Conservation (phyloP, 2,113 vertebrate genomes). For the Triplophysa rosa region DNA sequence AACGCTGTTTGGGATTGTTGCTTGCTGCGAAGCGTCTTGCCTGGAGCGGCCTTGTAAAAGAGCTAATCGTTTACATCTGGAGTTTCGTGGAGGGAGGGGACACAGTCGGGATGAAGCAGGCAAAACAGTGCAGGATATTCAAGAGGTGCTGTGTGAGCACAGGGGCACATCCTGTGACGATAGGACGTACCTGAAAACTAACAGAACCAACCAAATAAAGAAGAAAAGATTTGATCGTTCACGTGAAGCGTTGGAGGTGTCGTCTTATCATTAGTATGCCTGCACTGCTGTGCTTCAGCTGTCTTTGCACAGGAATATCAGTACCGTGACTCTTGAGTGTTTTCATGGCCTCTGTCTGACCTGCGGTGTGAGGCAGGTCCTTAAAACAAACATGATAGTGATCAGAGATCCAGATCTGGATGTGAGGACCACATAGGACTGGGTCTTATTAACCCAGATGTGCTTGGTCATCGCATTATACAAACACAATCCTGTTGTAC, state of each 20-base stretch:
- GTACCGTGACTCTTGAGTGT: background rate
- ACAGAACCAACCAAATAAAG: slow-evolving; percentile 15
- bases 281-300: slow-evolving; percentile 12
- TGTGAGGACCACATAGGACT: background rate
- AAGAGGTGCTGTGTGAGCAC: slow-evolving; percentile 3
- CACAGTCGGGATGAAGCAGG: background rate
- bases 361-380: background rate
- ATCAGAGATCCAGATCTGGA: slow-evolving; percentile 22
- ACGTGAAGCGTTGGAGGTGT: background rate
- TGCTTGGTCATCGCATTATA: too few relatives aligned
- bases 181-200: background rate
- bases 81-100: slow-evolving; percentile 2
- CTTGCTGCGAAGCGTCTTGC: slow-evolving; percentile 31
- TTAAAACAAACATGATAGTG: slow-evolving; percentile 28
- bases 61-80: slow-evolving; percentile 46
- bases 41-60: slow-evolving; percentile 19
- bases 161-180: slow-evolving; percentile 14
- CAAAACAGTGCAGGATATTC: slow-evolving; percentile 15
- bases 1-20: slow-evolving; percentile 34
- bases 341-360: slow-evolving; percentile 1
- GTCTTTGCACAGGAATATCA: background rate
- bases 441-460: too few relatives aligned
- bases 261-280: slow-evolving; percentile 15
- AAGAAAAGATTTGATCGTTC: background rate
- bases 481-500: too few relatives aligned